A percentile compares a stretch with the other conserved stretches of the same genome.
phyloP scores from a whole-genome alignment of 2,797 vertebrate species.

The Hippocampus kuda region DNA sequence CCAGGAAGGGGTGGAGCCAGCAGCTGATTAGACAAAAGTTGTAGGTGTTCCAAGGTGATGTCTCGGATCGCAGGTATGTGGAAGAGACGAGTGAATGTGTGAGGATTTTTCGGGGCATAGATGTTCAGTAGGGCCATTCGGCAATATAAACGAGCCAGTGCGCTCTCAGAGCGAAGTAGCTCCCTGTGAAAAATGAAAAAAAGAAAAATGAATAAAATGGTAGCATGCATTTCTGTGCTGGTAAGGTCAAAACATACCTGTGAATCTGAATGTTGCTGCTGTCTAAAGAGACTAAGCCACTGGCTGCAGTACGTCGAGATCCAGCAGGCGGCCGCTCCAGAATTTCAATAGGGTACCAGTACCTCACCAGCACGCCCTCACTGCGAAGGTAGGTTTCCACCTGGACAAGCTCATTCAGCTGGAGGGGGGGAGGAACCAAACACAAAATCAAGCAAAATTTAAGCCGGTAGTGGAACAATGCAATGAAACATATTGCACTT shows the following conservation, averaged over 20 bases:
- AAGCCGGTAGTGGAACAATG: constrained; percentile 1
- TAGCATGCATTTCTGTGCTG: neutral
- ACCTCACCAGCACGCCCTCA: constrained; percentile 93
- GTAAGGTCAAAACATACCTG: constrained; percentile 62
- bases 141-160: constrained; percentile 87
- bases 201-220: neutral
- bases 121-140: constrained; percentile 96
- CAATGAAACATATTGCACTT: constrained; percentile 44
- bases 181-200: constrained; percentile 67
- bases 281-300: constrained; percentile 88
- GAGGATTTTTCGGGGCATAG: constrained; percentile 90
- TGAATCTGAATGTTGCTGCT: constrained; percentile 98
- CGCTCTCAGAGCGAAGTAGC: constrained; percentile 86
- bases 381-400: constrained; percentile 94
- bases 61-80: constrained; percentile 93
- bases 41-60: constrained; percentile 94
- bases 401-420: constrained; percentile 94
- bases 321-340: constrained; percentile 89
- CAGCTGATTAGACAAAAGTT: constrained; percentile 92
- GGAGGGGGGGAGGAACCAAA: constrained; percentile 6
- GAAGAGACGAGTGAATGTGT: constrained; percentile 92
- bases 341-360: constrained; percentile 99
- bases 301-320: constrained; percentile 90
- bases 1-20: constrained; percentile 91
- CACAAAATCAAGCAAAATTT: constrained; percentile 4